A percentile compares a stretch with the other conserved stretches of the same genome.
phyloP scores from a whole-genome alignment of 2,888 invertebrate species.

The Anoplius nigerrimus region DNA sequence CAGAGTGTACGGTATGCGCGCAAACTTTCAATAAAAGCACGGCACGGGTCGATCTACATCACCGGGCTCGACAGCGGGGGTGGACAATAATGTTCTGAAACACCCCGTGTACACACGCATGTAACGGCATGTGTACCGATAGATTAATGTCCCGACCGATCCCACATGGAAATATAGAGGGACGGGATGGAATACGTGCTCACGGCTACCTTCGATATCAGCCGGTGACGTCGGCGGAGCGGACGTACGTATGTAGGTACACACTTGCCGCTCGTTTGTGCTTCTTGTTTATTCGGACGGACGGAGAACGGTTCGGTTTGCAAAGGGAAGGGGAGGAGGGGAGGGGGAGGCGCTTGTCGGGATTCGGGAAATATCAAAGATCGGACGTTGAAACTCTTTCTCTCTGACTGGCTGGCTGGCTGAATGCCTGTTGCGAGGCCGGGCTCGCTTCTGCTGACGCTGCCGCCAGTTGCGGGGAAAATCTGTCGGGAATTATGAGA shows the following conservation, averaged over 20 bases:
- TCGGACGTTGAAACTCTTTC: no score
- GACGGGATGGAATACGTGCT: background rate
- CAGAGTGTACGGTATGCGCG: background rate
- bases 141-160: slow-evolving; percentile 22
- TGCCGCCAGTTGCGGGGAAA: no score
- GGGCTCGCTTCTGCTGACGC: no score
- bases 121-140: background rate
- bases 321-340: slow-evolving; percentile 5
- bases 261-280: slow-evolving; percentile 14
- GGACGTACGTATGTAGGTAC: background rate
- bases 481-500: no score
- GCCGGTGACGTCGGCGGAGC: background rate
- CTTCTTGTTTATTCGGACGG: no score
- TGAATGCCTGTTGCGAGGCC: no score
- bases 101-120: background rate
- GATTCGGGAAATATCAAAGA: no score
- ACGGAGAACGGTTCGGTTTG: background rate
- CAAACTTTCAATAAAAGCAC: slow-evolving; percentile 5
- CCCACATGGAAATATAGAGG: slow-evolving; percentile 9
- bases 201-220: background rate
- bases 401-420: no score
- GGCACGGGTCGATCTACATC: background rate
- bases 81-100: slow-evolving; percentile 7
- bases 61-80: background rate
- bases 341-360: no score